These are phyloP conservation scores for Steinernema khuongi DNA, from an alignment of 1,140 invertebrate species.

Conservation along the genomic window DNA sequence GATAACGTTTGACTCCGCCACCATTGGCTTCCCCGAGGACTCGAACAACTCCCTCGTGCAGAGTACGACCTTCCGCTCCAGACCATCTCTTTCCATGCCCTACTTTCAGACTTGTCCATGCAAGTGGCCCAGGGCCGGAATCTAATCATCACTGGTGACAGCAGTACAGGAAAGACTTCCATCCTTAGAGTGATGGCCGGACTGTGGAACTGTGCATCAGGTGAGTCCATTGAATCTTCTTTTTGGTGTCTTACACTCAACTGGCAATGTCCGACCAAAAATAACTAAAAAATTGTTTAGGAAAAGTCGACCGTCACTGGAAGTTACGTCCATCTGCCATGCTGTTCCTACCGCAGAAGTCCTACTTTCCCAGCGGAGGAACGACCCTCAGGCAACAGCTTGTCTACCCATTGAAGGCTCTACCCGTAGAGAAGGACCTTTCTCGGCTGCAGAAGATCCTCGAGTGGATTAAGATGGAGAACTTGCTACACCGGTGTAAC, in stretches of 20 bases:
- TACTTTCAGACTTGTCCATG: constrained; percentile 61
- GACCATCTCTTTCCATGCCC: neutral
- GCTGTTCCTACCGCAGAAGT: constrained; percentile 66
- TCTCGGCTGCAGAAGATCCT: constrained; percentile 58
- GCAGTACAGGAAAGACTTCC: constrained; percentile 67
- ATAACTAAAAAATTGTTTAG: constrained; percentile 47
- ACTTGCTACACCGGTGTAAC: constrained; percentile 61
- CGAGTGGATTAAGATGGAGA: constrained; percentile 60
- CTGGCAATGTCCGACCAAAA: constrained; percentile 1
- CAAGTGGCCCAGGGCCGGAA: constrained; percentile 61
- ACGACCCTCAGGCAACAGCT: constrained; percentile 64
- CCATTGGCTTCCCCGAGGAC: constrained; percentile 45
- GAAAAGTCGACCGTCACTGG: constrained; percentile 58
- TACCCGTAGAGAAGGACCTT: constrained; percentile 55
- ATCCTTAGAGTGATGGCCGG: constrained; percentile 64
- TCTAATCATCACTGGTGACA: constrained; percentile 65
- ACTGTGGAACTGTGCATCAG: constrained; percentile 62
- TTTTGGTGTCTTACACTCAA: neutral
- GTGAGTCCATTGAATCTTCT: constrained; percentile 31
- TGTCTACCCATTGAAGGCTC: constrained; percentile 57
- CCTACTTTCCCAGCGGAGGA: constrained; percentile 65
- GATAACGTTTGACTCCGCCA: constrained; percentile 49
- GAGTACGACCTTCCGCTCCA: constrained; percentile 27
- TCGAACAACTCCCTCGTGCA: constrained; percentile 36
- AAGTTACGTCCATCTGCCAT: constrained; percentile 57